phyloP scores from a whole-genome alignment of 2,888 invertebrate genomes.

The Brenthis ino region DNA sequence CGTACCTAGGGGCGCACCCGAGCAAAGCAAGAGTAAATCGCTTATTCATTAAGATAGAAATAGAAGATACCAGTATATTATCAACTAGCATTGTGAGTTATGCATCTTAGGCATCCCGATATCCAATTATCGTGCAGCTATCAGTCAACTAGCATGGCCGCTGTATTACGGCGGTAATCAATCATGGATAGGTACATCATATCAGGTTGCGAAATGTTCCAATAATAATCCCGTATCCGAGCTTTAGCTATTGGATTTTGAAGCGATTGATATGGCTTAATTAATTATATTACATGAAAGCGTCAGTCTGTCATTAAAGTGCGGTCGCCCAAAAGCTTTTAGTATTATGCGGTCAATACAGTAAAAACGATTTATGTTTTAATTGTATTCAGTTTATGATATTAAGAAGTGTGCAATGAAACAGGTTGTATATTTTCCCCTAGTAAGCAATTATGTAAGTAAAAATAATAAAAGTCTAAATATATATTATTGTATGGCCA shows the following conservation, averaged over 20 bases:
- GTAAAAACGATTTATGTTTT: not conserved
- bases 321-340: constrained; percentile 1
- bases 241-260: too few species aligned
- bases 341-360: not conserved
- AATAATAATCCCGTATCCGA: not conserved
- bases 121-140: not conserved
- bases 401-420: not conserved
- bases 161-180: constrained; percentile 18
- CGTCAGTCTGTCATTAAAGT: constrained; percentile 4
- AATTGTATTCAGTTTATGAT: not conserved
- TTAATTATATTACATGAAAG: constrained; percentile 4
- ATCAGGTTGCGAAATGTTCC: not conserved
- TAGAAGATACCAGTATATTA: too few species aligned
- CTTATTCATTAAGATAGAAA: too few species aligned
- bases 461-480: too few species aligned
- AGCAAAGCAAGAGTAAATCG: too few species aligned
- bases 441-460: too few species aligned
- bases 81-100: too few species aligned
- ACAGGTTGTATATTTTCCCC: too few species aligned
- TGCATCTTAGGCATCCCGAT: not conserved
- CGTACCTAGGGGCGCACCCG: too few species aligned
- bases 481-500: too few species aligned
- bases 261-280: too few species aligned
- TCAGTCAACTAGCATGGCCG: not conserved
- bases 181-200: not conserved